phyloP scores from a whole-genome alignment of 2,797 vertebrate genomes.

The Spheniscus humboldti region DNA sequence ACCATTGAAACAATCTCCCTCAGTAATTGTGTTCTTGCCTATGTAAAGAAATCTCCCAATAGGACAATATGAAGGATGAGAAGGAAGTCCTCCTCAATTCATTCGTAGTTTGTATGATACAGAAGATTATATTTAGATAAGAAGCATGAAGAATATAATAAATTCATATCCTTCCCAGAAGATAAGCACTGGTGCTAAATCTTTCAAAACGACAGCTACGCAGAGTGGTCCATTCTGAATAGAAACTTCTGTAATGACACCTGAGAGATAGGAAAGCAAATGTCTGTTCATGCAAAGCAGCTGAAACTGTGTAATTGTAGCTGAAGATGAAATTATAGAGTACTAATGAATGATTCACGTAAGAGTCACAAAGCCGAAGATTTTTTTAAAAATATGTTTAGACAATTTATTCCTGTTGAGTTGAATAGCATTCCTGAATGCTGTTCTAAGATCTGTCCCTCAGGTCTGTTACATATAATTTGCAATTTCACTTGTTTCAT shows the following conservation, averaged over 20 bases:
- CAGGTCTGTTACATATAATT: constrained; percentile 36
- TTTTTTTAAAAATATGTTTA: background rate
- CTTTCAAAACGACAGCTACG: background rate
- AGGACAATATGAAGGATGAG: background rate
- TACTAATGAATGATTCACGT: background rate
- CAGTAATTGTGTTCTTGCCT: background rate
- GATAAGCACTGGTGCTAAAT: background rate
- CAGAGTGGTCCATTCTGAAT: background rate
- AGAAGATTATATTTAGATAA: background rate
- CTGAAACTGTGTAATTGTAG: constrained; percentile 8
- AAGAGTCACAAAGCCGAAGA: constrained; percentile 8
- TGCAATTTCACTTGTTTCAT: constrained; percentile 30
- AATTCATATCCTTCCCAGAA: background rate
- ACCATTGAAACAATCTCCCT: background rate
- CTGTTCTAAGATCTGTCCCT: constrained; percentile 7
- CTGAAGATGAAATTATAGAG: constrained; percentile 26
- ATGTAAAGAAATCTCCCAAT: background rate
- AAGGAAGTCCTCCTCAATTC: background rate
- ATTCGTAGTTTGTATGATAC: background rate
- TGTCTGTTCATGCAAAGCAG: background rate
- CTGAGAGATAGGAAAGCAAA: background rate
- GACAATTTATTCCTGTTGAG: constrained; percentile 9
- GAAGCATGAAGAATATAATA: background rate
- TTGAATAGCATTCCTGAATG: constrained; percentile 15
- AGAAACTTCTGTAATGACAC: background rate